Evolutionary conservation across 2,888 invertebrate species (phyloP).

Genomic region (Bellardia pandia): DNA sequence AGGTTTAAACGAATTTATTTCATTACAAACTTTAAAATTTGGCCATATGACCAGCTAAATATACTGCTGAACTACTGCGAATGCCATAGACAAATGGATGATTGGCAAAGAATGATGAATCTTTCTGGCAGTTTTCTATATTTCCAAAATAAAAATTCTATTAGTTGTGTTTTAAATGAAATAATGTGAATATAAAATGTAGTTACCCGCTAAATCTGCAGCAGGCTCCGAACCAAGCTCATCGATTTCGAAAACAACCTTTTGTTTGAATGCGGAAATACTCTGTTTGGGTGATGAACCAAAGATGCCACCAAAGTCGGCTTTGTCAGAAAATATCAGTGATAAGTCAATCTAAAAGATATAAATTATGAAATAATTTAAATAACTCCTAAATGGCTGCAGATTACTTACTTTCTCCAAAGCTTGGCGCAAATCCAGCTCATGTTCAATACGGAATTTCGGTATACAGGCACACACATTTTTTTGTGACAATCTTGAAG

Average conservation of each 20-base stretch:
- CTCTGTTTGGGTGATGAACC: constrained; percentile 84
- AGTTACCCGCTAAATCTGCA: constrained; percentile 87
- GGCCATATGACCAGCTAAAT: constrained; percentile 78
- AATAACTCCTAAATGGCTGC: too few species aligned
- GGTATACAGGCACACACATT: constrained; percentile 88
- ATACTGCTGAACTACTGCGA: constrained; percentile 76
- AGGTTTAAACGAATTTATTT: not conserved
- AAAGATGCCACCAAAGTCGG: constrained; percentile 88
- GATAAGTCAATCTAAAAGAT: constrained; percentile 88
- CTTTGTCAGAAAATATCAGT: constrained; percentile 86
- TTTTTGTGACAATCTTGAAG: constrained; percentile 83
- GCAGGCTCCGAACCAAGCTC: constrained; percentile 96
- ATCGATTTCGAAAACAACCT: constrained; percentile 93
- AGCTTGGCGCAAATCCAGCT: constrained; percentile 85
- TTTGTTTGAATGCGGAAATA: constrained; percentile 91
- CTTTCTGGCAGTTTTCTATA: constrained; percentile 76
- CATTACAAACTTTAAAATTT: constrained; percentile 62
- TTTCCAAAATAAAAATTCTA: not conserved
- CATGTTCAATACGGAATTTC: constrained; percentile 91
- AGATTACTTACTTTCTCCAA: constrained; percentile 38
- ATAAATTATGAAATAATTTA: too few species aligned
- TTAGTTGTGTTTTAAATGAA: not conserved
- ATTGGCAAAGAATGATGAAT: constrained; percentile 77
- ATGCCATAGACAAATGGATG: constrained; percentile 82
- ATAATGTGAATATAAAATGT: constrained; percentile 74